phyloP scores from a whole-genome alignment of 2,888 invertebrate genomes.

The Ophion slaviceki region DNA sequence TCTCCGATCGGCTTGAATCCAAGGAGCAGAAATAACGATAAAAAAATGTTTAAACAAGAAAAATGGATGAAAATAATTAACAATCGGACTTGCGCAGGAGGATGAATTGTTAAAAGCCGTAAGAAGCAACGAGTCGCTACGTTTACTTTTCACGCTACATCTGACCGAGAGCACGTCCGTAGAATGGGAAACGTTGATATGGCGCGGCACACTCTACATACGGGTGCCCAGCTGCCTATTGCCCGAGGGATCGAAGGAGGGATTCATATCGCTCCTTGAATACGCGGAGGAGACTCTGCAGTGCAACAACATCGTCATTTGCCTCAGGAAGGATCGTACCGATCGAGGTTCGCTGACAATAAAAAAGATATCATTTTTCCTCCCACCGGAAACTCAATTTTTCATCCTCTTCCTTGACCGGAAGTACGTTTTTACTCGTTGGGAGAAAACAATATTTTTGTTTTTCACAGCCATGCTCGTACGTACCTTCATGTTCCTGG shows the following conservation, averaged over 20 bases:
- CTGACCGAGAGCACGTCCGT: constrained; percentile 91
- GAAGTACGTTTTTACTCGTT: too few species aligned
- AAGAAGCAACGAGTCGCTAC: constrained; percentile 88
- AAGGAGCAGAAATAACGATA: too few species aligned
- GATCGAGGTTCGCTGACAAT: constrained; percentile 87
- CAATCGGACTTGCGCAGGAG: constrained; percentile 76
- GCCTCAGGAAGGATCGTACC: constrained; percentile 92
- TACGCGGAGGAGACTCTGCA: constrained; percentile 97
- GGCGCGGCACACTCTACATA: constrained; percentile 92
- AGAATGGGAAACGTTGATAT: constrained; percentile 93
- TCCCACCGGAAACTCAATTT: background rate
- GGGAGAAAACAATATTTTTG: background rate
- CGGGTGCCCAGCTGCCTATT: constrained; percentile 94
- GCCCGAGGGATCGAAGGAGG: constrained; percentile 97
- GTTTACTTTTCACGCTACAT: constrained; percentile 91
- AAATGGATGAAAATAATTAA: background rate
- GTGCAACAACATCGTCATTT: constrained; percentile 91
- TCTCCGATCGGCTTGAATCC: background rate
- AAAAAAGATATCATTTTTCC: background rate
- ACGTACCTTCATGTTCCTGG: constrained; percentile 98
- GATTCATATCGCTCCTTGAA: constrained; percentile 96
- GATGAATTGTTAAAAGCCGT: constrained; percentile 87
- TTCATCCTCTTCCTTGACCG: too few species aligned
- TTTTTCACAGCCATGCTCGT: constrained; percentile 89
- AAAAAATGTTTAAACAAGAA: background rate